Evolutionary conservation across 1,140 invertebrate genomes (phyloP), one percentile per base, ranked within the genome.

Genomic region (Drosophila asahinai): DNA sequence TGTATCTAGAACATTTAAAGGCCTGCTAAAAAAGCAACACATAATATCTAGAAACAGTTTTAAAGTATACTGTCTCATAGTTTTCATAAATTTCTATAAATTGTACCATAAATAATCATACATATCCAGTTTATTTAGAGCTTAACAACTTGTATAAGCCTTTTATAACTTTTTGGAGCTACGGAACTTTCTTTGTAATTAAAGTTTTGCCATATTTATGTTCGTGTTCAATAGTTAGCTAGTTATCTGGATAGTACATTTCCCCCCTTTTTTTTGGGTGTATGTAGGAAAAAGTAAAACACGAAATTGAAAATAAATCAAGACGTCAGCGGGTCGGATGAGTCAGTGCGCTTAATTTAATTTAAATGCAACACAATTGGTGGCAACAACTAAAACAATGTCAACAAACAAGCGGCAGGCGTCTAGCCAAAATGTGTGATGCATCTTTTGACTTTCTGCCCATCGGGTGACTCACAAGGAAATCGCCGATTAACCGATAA

Each of bases 371-470:
- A 43, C 42, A 33, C 17, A 36, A 55, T 55, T 55, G 19, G 54
- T 55, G 17, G 42, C 25, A 67, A 30, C 61, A 68, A 63, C 61
- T 76, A 73, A 61, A 86, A 89, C 80, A 87, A 84, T 81, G 68
- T 89, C 84, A 87, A 87, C 84, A 87, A 89, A 87, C 83, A 89
- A 62, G 51, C 42, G 75, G 84, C 84, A 87, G 86, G 86, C 86
- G 84, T 67, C 74, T 84, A 89, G 84, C 84, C 84, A 89, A 89
- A 72, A 84, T 78, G 71, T 84, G 67, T 87, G 84, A 83, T 77
- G 84, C 83, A 87, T 83, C 84, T 80, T 54, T 81, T 81, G 84
- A 89, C 77, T 89, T 67, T 43, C 74, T 89, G 84, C 73, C 84
- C 76, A 78, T 30, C 36, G 22, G 4, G 54, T 72, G 68, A 72